Base-by-base conservation (phyloP, 2,113 vertebrate species). In the Rallus limicola region DNA sequence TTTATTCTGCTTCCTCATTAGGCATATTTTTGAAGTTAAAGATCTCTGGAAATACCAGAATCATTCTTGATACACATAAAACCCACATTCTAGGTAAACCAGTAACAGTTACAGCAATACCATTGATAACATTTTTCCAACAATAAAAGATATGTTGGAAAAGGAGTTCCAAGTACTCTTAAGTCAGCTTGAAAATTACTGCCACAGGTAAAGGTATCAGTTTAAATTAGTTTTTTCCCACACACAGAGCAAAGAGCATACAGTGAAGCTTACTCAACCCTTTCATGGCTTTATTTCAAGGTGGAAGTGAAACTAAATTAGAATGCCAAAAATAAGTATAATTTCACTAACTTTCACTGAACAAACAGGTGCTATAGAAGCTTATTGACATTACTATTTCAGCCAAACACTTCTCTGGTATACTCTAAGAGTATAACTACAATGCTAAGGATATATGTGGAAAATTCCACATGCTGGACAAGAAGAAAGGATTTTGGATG, bases 271-370 rank as follows among this genome's bases (percentile, higher is more conserved):
- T 83, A 75, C 56, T 93, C 75, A 94, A 88, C 48, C 46, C 86
- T 95, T 71, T 81, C 90, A 71, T 29, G 65, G 83, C 64, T 95
- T 83, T 82, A 91, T 76, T 94, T 92, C 80, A 78, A 92, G 80
- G 82, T 78, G 40, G 82, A 96, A 96, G 69, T 76, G 82, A 96
- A 97, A 94, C 62, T 64, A 60, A 92, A 89, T 82, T 76, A 92
- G 81, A 91, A 95, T 62, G 74, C 65, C 86, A 89, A 92, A 93
- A 97, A 88, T 88, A 96, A 95, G 81, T 81, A 70, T 48, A 31
- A 75, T 87, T 94, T 86, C 68, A 83, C 64, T 92, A 67, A 67
- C 38, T 69, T 86, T 31, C 0, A 0, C 28, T 60, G 42, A 94
- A 78, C 1, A 4, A 33, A 71, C 17, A 87, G 81, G 84, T 91